These are phyloP conservation scores for Ceyx cyanopectus DNA, from an alignment of 2,113 vertebrate species.

Conservation along the genomic window DNA sequence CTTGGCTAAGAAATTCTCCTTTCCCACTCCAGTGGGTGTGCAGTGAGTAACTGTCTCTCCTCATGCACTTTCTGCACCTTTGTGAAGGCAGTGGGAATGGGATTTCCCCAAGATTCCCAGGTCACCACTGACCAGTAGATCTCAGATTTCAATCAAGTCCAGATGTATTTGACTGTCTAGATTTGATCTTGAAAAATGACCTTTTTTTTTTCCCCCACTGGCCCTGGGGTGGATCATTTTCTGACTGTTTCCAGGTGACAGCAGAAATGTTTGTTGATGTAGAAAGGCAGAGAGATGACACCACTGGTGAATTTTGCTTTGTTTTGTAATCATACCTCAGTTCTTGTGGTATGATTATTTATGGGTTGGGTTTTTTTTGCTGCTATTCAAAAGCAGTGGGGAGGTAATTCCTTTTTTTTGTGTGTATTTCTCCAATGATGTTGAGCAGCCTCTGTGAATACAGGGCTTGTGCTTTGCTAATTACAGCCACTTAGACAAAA, in stretches of 20 bases:
- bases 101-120: neutral
- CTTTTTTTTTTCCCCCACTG: neutral
- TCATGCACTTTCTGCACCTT: neutral
- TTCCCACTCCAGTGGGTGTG: neutral
- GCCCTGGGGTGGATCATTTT: neutral
- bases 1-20: neutral
- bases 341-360: slow-evolving; percentile 21
- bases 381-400: slow-evolving; percentile 16
- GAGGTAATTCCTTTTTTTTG: neutral
- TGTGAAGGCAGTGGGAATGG: neutral
- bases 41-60: neutral
- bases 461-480: neutral
- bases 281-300: neutral
- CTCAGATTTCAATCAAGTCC: neutral
- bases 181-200: neutral
- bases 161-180: neutral
- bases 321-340: neutral
- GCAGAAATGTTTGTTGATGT: neutral
- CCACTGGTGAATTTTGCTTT: neutral
- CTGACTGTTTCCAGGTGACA: neutral
- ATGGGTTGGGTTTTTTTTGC: neutral
- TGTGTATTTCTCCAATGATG: neutral
- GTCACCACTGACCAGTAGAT: neutral
- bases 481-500: neutral
- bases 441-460: neutral